phyloP scores from a whole-genome alignment of 2,113 vertebrate species.

The Triplophysa rosa region DNA sequence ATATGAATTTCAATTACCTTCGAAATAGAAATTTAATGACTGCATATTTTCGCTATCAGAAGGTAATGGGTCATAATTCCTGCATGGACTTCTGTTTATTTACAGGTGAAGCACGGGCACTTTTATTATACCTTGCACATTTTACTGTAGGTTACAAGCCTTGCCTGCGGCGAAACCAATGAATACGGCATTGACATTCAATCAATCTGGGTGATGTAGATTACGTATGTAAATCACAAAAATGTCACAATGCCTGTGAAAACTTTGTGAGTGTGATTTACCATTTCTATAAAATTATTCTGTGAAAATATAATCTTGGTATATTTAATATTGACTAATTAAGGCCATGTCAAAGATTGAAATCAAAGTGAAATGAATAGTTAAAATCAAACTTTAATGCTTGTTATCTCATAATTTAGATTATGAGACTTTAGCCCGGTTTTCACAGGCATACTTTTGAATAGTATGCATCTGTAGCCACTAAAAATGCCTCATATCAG shows the following conservation, averaged over 20 bases:
- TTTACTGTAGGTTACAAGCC: neutral
- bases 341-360: too few species aligned
- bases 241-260: too few species aligned
- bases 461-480: neutral
- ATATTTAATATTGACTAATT: too few species aligned
- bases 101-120: conserved; percentile 3
- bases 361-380: too few species aligned
- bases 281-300: too few species aligned
- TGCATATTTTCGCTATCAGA: neutral
- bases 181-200: neutral
- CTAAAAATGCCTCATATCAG: neutral
- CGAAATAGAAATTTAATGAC: conserved; percentile 16
- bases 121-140: conserved; percentile 24
- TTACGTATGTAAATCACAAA: neutral
- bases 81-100: neutral
- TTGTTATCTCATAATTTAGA: too few species aligned
- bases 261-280: too few species aligned
- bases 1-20: conserved; percentile 23
- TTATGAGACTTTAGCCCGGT: too few species aligned
- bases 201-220: neutral
- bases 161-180: conserved; percentile 18
- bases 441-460: neutral
- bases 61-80: conserved; percentile 14
- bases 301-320: too few species aligned
- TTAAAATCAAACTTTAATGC: too few species aligned